Evolutionary conservation across 35 echinoderm and acorn worm genomes (phyloP).

Genomic region (Heliocidaris erythrogramma): DNA sequence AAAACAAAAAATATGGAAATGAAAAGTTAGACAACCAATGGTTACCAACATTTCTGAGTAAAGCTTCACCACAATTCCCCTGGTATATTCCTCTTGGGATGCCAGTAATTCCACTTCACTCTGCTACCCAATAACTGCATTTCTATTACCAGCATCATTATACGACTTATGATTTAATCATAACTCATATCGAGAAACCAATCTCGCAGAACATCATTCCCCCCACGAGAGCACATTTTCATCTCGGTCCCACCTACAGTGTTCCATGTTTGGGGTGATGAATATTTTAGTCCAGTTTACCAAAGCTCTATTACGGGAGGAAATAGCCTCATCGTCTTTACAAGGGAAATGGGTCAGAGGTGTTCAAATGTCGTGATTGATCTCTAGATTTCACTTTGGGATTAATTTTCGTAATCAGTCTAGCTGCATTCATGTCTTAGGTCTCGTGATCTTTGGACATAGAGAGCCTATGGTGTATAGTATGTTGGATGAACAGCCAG

Average conservation of each 20-base stretch:
- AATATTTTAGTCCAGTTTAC: slow-evolving; percentile 12
- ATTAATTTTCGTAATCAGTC: neutral
- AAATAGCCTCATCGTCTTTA: neutral
- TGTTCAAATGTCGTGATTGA: slow-evolving; percentile 3
- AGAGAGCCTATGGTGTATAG: neutral
- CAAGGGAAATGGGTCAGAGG: neutral
- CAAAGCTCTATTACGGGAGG: neutral
- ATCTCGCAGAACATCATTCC: neutral
- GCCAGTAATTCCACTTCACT: too few relatives aligned
- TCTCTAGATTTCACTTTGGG: neutral
- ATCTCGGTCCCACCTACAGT: neutral
- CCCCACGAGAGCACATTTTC: neutral
- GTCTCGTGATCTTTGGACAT: neutral
- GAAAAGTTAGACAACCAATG: too few relatives aligned
- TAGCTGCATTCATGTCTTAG: neutral
- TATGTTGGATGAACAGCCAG: neutral
- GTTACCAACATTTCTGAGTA: too few relatives aligned
- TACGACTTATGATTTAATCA: neutral
- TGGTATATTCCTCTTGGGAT: too few relatives aligned
- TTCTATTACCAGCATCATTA: neutral
- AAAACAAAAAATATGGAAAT: too few relatives aligned
- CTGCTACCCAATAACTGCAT: neutral
- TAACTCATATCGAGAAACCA: neutral
- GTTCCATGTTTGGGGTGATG: neutral
- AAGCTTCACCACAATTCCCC: too few relatives aligned